These are phyloP conservation scores for Saccopteryx leptura DNA, from an alignment of 2,113 vertebrate species.

Conservation along the genomic window DNA sequence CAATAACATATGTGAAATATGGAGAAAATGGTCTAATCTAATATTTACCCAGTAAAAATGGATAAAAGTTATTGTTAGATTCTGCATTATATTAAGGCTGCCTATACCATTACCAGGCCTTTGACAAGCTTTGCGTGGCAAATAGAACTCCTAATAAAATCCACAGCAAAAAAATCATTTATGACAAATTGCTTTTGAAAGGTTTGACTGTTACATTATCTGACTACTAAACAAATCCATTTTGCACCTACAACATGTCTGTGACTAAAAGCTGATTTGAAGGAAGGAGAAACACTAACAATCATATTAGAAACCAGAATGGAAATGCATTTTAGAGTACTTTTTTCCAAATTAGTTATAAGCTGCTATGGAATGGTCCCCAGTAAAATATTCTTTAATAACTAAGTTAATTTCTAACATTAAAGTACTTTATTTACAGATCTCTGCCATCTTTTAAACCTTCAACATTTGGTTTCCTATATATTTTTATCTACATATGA, in stretches of 20 bases:
- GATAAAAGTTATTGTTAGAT: slow-evolving; percentile 20
- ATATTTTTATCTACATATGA: slow-evolving; percentile 27
- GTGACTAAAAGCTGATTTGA: slow-evolving; percentile 57
- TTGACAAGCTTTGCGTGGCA: slow-evolving; percentile 49
- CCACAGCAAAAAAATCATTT: slow-evolving; percentile 56
- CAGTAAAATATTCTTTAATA: slow-evolving; percentile 69
- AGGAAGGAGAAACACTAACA: background rate
- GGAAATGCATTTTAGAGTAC: background rate
- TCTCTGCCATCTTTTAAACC: background rate
- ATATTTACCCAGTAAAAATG: slow-evolving; percentile 43
- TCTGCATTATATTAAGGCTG: slow-evolving; percentile 1
- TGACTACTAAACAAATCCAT: slow-evolving; percentile 82
- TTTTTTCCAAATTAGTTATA: background rate
- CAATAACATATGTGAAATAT: slow-evolving; percentile 57
- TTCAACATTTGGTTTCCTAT: background rate
- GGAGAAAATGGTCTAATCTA: slow-evolving; percentile 39
- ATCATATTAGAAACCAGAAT: background rate
- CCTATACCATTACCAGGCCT: background rate
- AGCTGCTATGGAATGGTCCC: background rate
- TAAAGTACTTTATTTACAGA: slow-evolving; percentile 49
- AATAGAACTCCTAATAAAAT: slow-evolving; percentile 56
- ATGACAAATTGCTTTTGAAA: slow-evolving; percentile 79
- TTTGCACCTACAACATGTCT: slow-evolving; percentile 76
- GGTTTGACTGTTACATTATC: slow-evolving; percentile 58
- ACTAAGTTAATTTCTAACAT: slow-evolving; percentile 53